Base-by-base conservation (phyloP, 1,140 invertebrate species). In the Megathymus violae region DNA sequence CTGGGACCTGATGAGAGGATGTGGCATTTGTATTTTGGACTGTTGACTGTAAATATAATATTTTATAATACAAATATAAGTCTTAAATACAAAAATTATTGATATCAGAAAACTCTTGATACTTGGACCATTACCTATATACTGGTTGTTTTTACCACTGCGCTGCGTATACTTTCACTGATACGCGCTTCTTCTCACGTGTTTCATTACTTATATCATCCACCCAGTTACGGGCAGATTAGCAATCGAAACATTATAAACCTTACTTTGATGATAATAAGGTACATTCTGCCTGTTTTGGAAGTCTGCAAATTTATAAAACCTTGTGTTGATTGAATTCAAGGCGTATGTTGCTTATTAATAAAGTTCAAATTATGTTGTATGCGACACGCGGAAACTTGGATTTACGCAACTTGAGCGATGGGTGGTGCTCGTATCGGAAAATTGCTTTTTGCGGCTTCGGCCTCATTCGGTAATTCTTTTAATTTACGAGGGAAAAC, bases 81-180 rank as follows among this genome's bases (percentile, higher is more conserved):
- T 22, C 19, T 3, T 22, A 22, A 22, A 22, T 22, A 31, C 9
- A 9, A 31, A 31, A 31, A 31, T 31, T 4, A 22, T 22, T 22
- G 3, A 31, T 31, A 1, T 3, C 4, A 7, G 7, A 31, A 31
- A 31, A 5, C 22, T 43, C 40, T 43, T 19, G 3, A 58, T n/a
- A 27, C 34, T 56, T 50, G 17, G 22, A 50, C 62, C 62, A 64
- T 54, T 19, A 46, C 19, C 5, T 22, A n/a, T 22, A 22, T 2
- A 22, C 19, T 3, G 51, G 51, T 44, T 38, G 44, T 56, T 64
- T 58, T 64, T 56, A 41, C 62, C 36, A 40, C 38, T 25, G 13
- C 38, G 27, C 54, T 34, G 62, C 46, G 62, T 34, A 64, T 44
- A 64, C 62, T 64, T 64, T 64, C 62, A 58, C 62, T 59, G 40